Percentiles rank a stretch among this genome's conserved stretches.
Conservation (phyloP, 1,140 invertebrate genomes). For the Trissolcus basalis region DNA sequence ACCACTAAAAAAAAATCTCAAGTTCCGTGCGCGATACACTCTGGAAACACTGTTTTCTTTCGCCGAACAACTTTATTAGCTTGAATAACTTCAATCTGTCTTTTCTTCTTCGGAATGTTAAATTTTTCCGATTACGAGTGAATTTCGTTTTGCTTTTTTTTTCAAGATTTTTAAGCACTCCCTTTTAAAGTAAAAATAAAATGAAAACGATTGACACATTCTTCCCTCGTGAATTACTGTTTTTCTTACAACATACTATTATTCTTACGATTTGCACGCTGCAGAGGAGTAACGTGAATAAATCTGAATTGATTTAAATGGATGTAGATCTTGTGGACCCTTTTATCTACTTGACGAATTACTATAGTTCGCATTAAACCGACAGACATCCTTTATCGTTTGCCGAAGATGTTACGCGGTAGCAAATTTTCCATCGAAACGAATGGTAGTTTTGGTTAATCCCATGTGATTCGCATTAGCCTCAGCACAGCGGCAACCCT, state of each 20-base stretch:
- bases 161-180: no score
- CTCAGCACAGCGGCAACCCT: conserved; percentile 34
- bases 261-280: conserved; percentile 17
- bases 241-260: background rate
- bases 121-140: no score
- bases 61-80: conserved; percentile 25
- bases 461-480: conserved; percentile 60
- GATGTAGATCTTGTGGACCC: conserved; percentile 43
- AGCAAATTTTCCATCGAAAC: conserved; percentile 53
- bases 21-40: conserved; percentile 27
- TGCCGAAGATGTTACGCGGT: conserved; percentile 54
- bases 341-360: conserved; percentile 59
- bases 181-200: no score
- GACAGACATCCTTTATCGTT: conserved; percentile 55
- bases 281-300: conserved; percentile 25
- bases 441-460: conserved; percentile 56
- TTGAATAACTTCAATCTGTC: no score
- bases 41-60: conserved; percentile 32
- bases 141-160: no score
- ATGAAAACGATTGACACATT: no score
- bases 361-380: conserved; percentile 53
- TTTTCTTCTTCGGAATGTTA: no score
- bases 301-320: conserved; percentile 52
- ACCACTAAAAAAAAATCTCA: conserved; percentile 46
- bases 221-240: no score